Conservation (phyloP, 2,888 invertebrate genomes). For the Hypercompe scribonia region DNA sequence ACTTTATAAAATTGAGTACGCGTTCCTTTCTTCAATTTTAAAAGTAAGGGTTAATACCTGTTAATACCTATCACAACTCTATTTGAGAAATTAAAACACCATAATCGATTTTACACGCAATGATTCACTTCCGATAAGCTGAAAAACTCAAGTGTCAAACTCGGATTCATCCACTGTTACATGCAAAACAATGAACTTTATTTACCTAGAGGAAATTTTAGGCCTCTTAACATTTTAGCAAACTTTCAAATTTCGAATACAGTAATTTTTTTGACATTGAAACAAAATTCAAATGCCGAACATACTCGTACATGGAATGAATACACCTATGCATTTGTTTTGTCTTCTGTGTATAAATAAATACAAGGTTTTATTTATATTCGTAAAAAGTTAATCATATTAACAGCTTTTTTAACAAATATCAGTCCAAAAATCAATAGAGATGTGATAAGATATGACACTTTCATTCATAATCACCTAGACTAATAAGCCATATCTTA, state of each 20-base stretch:
- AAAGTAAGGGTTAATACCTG: neutral
- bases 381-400: neutral
- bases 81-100: neutral
- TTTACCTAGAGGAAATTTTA: constrained; percentile 1
- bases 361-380: neutral
- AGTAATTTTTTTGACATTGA: neutral
- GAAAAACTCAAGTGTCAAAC: constrained; percentile 17
- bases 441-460: neutral
- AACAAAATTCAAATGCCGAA: neutral
- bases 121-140: constrained; percentile 13
- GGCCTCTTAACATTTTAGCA: neutral
- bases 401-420: neutral
- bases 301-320: neutral
- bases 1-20: neutral
- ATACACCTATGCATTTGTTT: neutral
- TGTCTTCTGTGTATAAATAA: neutral
- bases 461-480: neutral
- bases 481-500: neutral
- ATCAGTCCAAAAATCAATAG: neutral
- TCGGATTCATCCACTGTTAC: neutral
- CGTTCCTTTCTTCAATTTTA: too few species aligned
- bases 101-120: constrained; percentile 6
- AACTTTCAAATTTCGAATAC: neutral
- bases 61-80: neutral
- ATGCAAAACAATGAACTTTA: neutral